A percentile compares a stretch with the other conserved stretches of the same genome.
phyloP scores from a whole-genome alignment of 2,888 invertebrate genomes.

The Allolobophora icterica region DNA sequence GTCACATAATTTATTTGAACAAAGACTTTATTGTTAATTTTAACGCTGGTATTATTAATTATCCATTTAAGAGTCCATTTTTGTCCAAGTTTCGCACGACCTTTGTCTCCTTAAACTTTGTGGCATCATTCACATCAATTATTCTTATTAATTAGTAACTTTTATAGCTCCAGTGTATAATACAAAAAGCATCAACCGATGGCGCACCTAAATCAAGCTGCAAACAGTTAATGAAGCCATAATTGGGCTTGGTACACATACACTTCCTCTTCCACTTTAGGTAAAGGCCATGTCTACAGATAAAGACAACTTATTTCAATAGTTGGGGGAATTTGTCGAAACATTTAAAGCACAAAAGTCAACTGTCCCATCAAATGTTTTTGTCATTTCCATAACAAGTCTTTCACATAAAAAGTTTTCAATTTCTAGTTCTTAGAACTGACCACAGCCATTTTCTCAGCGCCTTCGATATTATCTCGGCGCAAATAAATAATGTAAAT shows the following conservation, averaged over 20 bases:
- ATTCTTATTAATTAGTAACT: too few species aligned
- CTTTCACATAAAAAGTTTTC: background rate
- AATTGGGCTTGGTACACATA: background rate
- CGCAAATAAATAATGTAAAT: too few species aligned
- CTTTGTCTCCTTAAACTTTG: background rate
- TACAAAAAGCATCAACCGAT: too few species aligned
- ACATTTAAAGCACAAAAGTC: background rate
- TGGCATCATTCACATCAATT: background rate
- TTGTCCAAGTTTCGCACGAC: too few species aligned
- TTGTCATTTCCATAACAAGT: background rate
- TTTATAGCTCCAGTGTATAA: too few species aligned
- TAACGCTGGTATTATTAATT: too few species aligned
- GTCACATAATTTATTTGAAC: too few species aligned
- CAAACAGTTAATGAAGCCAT: too few species aligned
- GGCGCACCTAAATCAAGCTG: too few species aligned
- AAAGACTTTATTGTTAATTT: too few species aligned
- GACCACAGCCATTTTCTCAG: background rate
- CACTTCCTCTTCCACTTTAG: background rate
- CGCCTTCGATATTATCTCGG: background rate
- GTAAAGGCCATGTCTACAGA: background rate
- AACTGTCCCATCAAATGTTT: background rate
- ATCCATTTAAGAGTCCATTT: too few species aligned
- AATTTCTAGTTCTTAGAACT: background rate
- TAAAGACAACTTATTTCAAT: background rate
- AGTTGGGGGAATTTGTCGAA: background rate